A percentile compares a stretch with the other conserved stretches of the same genome.
These are phyloP conservation scores for Gari tellinella DNA, from an alignment of 2,888 invertebrate species.

Conservation along the genomic window DNA sequence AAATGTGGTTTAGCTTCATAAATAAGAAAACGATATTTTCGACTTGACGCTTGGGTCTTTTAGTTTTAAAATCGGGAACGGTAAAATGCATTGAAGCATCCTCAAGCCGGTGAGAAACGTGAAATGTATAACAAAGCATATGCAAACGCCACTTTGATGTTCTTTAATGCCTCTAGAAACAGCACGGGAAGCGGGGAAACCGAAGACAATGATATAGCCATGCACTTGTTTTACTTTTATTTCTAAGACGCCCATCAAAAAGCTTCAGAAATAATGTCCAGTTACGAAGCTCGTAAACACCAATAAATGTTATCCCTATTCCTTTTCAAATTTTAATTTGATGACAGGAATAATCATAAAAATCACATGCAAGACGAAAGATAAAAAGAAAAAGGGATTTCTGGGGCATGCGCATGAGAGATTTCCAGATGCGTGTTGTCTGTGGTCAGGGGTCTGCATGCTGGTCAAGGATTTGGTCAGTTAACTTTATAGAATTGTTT, in stretches of 20 bases:
- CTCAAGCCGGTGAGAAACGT: no score
- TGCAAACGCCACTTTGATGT: no score
- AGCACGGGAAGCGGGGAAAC: no score
- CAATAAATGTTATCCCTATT: slow-evolving; percentile 42
- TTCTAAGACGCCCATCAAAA: slow-evolving; percentile 20
- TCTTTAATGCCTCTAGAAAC: no score
- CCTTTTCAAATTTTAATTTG: slow-evolving; percentile 57
- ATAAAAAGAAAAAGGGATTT: slow-evolving; percentile 41
- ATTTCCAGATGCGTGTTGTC: slow-evolving; percentile 52
- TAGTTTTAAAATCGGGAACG: no score
- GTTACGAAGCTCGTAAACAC: slow-evolving; percentile 58
- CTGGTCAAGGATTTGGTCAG: slow-evolving; percentile 57
- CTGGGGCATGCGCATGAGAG: slow-evolving; percentile 25
- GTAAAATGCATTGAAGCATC: no score
- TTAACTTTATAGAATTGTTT: slow-evolving; percentile 61
- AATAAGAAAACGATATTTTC: no score
- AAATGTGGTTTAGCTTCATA: no score
- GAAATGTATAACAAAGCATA: no score
- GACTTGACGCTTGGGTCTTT: no score
- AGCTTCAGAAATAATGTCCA: slow-evolving; percentile 49
- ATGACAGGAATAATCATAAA: slow-evolving; percentile 62
- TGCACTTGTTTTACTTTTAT: slow-evolving; percentile 20
- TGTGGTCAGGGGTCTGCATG: slow-evolving; percentile 18
- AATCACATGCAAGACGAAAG: slow-evolving; percentile 61
- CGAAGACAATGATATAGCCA: slow-evolving; percentile 5